Conservation (phyloP, 2,113 vertebrate species). For the Petrocephalus zakoni region DNA sequence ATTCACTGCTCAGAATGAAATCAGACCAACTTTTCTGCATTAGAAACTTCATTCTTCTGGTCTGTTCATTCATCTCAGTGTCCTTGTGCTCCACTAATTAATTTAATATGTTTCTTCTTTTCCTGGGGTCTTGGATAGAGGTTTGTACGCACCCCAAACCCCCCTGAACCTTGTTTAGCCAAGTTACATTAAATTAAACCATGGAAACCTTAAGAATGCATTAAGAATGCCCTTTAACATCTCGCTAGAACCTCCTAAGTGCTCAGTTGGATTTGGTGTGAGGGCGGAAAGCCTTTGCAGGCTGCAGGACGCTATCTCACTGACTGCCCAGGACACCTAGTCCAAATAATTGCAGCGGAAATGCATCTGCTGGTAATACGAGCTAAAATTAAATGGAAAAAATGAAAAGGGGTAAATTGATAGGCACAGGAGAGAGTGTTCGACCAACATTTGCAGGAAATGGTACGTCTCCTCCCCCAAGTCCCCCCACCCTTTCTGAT, state of each 20-base stretch:
- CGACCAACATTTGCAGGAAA: conserved; percentile 21
- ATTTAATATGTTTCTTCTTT: conserved; percentile 35
- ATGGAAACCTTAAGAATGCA: conserved; percentile 66
- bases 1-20: background rate
- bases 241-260: conserved; percentile 61
- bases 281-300: conserved; percentile 45
- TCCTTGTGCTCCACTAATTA: background rate
- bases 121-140: conserved; percentile 50
- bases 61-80: background rate
- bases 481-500: background rate
- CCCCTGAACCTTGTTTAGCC: conserved; percentile 37
- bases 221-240: conserved; percentile 59
- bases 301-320: conserved; percentile 46
- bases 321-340: conserved; percentile 28
- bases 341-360: conserved; percentile 18
- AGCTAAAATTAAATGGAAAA: conserved; percentile 23
- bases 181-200: conserved; percentile 56
- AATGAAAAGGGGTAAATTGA: conserved; percentile 22
- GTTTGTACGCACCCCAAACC: conserved; percentile 18
- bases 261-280: conserved; percentile 30
- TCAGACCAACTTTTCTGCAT: background rate
- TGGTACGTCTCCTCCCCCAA: background rate
- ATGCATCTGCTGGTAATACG: conserved; percentile 15
- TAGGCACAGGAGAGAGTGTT: conserved; percentile 19
- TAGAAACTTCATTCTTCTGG: background rate